Evolutionary conservation across 1,140 invertebrate species (phyloP), one percentile per base, ranked within the genome.

Genomic region (Anagrus nilaparvatae): DNA sequence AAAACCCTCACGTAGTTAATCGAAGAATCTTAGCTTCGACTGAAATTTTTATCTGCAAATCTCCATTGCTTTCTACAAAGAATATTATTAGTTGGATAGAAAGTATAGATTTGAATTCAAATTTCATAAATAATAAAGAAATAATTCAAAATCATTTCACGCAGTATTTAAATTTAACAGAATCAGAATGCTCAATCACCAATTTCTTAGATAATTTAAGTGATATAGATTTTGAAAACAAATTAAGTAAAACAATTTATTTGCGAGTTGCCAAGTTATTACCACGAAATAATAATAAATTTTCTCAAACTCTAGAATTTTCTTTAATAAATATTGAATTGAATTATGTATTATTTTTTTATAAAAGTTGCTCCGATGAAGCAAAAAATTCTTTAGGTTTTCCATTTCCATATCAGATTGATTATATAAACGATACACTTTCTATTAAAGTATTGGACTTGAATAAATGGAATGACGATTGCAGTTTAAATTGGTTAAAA

Each of bases 401-500:
- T 20, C 10, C 51, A 12, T 53, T 45, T 33, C 19, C 51, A 8
- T 69, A 58, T 44, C 55, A 48, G 40, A 54, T 55, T 38, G 50
- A 33, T 32, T 40, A 45, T 44, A 40, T 48, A 38, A 46, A 49
- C 19, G 32, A 47, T 17, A 37, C 44, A 8, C 43, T 57, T 6
- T 49, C 41, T n/a, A 25, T 64, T 20, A 16, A 43, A 24, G 33
- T 60, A 12, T 10, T 44, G 28, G 20, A 42, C 17, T 31, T 31
- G 5, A 52, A 25, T 44, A 49, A 47, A 43, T 47, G 40, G 40
- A 53, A 44, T 37, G 50, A 60, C 40, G 57, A 43, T 27, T 25
- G 13, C 45, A 67, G 65, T 56, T 60, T 67, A 21, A 43, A 54
- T 19, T 79, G 78, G 78, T 56, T 80, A 5, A 53, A 60, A 28